Base-by-base conservation (phyloP, 2,888 invertebrate species). In the Colletes collaris region DNA sequence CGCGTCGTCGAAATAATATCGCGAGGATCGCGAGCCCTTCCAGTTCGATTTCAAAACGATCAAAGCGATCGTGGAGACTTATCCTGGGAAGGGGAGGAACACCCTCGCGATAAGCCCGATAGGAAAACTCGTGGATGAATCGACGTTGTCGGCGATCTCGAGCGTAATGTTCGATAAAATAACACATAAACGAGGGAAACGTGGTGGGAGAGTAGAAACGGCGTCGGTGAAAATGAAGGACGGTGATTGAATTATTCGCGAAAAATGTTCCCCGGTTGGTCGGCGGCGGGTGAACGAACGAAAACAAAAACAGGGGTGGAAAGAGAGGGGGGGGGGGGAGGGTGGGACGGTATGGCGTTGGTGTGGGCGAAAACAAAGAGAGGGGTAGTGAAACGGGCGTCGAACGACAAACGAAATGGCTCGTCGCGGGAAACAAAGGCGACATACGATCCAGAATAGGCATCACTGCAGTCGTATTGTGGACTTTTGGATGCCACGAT, bases 401-500 rank as follows among this genome's bases (percentile, higher is more conserved):
- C 62, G 76, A 62, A 58, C 46, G 52, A 76, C 55, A 60, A 84
- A 81, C 67, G 59, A 78, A 83, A 81, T 73, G 80, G 81, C 69
- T 71, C 76, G 76, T 73, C 77, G 70, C 83, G 84, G 56, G 55
- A 81, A 86, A 86, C 80, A 77, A 82, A 81, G 72, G 75, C 77
- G 82, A 67, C 62, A 86, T 92, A 90, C 81, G 86, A 92, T 93
- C 93, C 93, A 93, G 93, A 93, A 93, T 92, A 93, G 93, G 93
- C 93, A 93, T 93, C 93, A 90, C 92, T 93, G 93, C 93, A 93
- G 93, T 93, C 93, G 93, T 93, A 93, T 93, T 93, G 93, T 93
- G 93, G 93, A 93, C 93, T 93, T 93, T 93, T 93, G 92, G 93
- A 93, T 93, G 93, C 93, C 93, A 87, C 77, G 87, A 87, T 84